Conservation (phyloP, 1,140 invertebrate genomes). For the Anastrepha obliqua region DNA sequence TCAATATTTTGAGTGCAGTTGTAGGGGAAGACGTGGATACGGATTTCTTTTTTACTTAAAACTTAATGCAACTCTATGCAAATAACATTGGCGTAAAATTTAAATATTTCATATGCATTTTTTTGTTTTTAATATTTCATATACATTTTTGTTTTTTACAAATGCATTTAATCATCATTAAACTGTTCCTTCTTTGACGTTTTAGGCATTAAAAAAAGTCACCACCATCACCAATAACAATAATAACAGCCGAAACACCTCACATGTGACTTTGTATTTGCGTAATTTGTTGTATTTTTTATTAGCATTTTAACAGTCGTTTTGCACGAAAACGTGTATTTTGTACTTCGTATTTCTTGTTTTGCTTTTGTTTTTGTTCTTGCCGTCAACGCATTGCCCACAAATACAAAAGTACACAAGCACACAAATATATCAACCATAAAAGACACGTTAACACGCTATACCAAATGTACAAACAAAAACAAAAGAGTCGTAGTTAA, state of each 20-base stretch:
- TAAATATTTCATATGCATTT: too few relatives aligned
- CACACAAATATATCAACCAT: slow-evolving; percentile 1
- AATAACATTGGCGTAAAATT: too few relatives aligned
- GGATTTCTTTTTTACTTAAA: too few relatives aligned
- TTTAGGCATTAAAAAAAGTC: background rate
- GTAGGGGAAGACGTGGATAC: too few relatives aligned
- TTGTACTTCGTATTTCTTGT: slow-evolving; percentile 2
- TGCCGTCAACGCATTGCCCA: slow-evolving; percentile 8
- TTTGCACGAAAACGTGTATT: slow-evolving; percentile 49
- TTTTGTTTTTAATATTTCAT: too few relatives aligned
- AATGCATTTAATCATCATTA: background rate
- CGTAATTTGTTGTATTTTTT: slow-evolving; percentile 8
- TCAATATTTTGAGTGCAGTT: too few relatives aligned
- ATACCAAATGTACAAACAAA: background rate
- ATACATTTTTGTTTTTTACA: background rate
- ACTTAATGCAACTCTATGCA: too few relatives aligned
- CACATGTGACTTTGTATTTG: background rate
- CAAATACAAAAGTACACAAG: background rate
- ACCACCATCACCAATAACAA: background rate
- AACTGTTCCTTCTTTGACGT: background rate
- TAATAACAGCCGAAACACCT: background rate
- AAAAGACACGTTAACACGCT: slow-evolving; percentile 34
- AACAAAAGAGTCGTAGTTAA: background rate
- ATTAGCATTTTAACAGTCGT: slow-evolving; percentile 43
- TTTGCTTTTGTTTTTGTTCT: background rate